These are phyloP conservation scores for Eumerus sabulonum DNA, from an alignment of 2,888 invertebrate genomes.

Conservation along the genomic window DNA sequence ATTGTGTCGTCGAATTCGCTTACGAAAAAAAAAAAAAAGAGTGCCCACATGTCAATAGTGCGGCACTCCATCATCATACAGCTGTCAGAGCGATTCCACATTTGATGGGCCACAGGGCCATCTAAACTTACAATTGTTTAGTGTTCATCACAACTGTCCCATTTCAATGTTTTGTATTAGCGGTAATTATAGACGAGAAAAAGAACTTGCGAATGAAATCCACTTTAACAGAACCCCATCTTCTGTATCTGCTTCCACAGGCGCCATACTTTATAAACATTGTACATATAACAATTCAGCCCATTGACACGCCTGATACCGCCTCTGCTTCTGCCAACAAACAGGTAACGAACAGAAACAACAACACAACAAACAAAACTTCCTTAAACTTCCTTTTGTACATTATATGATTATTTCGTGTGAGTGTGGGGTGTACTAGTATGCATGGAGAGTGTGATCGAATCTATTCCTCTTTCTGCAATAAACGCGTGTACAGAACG, in stretches of 20 bases:
- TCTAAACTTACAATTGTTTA: not conserved
- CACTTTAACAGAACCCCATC: slow-evolving; percentile 52
- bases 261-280: slow-evolving; percentile 75
- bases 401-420: slow-evolving; percentile 13
- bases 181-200: not conserved
- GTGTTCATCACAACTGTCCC: not conserved
- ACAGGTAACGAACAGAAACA: slow-evolving; percentile 62
- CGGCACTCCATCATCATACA: not conserved
- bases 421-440: slow-evolving; percentile 32
- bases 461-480: slow-evolving; percentile 33
- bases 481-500: slow-evolving; percentile 18
- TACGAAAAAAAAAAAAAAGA: too few relatives aligned
- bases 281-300: slow-evolving; percentile 77
- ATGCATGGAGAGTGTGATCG: slow-evolving; percentile 35
- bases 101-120: not conserved
- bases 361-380: slow-evolving; percentile 27
- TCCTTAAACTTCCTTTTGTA: not conserved
- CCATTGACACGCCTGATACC: slow-evolving; percentile 71
- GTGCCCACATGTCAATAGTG: not conserved
- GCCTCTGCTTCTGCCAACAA: slow-evolving; percentile 62
- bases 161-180: not conserved
- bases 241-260: slow-evolving; percentile 73
- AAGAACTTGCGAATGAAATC: slow-evolving; percentile 25
- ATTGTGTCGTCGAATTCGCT: too few relatives aligned
- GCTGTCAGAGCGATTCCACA: too few relatives aligned